Percentiles rank a stretch among this genome's conserved stretches.
These are phyloP conservation scores for Montifringilla adamsi DNA, from an alignment of 2,113 vertebrate genomes.

Conservation along the genomic window DNA sequence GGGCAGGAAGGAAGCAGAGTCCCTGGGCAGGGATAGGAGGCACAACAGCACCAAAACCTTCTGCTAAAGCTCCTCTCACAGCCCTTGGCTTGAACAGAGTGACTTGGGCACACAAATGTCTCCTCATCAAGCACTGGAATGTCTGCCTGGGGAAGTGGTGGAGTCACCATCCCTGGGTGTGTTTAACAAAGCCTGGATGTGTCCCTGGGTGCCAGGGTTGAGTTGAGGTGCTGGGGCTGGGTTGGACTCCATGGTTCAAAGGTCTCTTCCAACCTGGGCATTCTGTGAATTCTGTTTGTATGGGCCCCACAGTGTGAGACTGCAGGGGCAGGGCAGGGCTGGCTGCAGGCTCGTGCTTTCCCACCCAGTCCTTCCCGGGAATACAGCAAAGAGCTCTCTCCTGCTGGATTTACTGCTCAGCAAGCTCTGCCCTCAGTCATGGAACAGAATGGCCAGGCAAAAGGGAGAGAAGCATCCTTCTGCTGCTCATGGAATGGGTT, in stretches of 20 bases:
- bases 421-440: neutral
- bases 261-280: neutral
- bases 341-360: neutral
- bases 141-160: neutral
- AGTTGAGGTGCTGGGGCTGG: neutral
- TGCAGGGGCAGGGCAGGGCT: neutral
- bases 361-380: neutral
- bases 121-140: neutral
- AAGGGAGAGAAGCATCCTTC: neutral
- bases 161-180: neutral
- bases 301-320: fast-evolving
- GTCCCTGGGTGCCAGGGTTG: neutral
- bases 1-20: neutral
- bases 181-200: neutral
- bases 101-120: fast-evolving
- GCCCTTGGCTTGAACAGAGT: neutral
- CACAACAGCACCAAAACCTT: neutral
- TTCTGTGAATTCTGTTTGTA: neutral
- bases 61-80: neutral
- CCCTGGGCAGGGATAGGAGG: neutral
- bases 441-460: fast-evolving
- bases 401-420: neutral
- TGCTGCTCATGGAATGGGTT: neutral
- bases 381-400: neutral
- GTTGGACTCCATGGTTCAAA: neutral